Evolutionary conservation across 1,140 invertebrate species (phyloP).

Genomic region (Calliphora vicina): DNA sequence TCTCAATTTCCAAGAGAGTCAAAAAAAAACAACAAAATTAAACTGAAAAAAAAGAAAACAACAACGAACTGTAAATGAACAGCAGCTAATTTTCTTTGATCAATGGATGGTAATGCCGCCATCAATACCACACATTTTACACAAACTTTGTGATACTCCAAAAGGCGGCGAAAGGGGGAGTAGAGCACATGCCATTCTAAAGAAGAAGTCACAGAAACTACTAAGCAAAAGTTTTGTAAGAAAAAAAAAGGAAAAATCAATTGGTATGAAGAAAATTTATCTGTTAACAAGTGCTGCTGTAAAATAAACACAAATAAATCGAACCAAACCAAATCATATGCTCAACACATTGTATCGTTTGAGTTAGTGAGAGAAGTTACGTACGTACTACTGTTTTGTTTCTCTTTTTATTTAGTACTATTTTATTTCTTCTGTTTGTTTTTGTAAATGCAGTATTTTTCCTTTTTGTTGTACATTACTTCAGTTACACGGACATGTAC

Average conservation of each 20-base stretch:
- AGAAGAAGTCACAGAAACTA: background rate
- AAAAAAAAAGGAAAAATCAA: background rate
- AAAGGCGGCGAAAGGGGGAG: background rate
- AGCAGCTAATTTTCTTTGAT: conserved; percentile 26
- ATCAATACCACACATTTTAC: background rate
- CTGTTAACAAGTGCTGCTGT: conserved; percentile 23
- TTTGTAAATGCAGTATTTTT: no score
- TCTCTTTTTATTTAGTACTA: no score
- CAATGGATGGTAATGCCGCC: conserved; percentile 13
- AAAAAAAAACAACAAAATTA: background rate
- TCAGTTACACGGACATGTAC: no score
- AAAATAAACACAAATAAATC: background rate
- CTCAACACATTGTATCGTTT: background rate
- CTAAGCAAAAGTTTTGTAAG: background rate
- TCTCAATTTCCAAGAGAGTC: background rate
- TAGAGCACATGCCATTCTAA: background rate
- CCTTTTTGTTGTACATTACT: no score
- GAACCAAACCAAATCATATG: background rate
- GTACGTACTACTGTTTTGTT: no score
- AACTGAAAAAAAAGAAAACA: background rate
- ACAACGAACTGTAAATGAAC: background rate
- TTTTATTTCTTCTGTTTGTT: no score
- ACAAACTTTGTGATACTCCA: background rate
- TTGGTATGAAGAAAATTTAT: conserved; percentile 24
- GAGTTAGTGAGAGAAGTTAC: no score